Evolutionary conservation across 2,797 vertebrate species (phyloP).

Genomic region (Alfaro cultratus): DNA sequence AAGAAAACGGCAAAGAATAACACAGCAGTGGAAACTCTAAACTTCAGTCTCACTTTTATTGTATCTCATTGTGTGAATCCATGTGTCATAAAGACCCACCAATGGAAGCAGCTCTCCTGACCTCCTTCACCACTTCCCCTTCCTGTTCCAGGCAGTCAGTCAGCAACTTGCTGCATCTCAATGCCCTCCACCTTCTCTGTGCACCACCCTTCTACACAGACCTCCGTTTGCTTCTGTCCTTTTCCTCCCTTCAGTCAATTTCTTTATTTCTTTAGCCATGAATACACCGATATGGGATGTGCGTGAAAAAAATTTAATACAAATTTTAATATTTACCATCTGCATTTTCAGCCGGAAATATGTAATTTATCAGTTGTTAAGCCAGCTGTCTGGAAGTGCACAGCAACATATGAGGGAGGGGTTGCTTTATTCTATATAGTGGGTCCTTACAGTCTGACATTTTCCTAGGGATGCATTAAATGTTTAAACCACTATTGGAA

Average conservation of each 20-base stretch:
- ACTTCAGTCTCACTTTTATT: constrained; percentile 30
- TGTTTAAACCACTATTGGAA: background rate
- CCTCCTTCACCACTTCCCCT: constrained; percentile 75
- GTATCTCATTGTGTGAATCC: constrained; percentile 44
- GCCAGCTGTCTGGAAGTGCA: background rate
- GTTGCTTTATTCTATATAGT: background rate
- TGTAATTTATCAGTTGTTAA: background rate
- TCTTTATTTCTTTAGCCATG: background rate
- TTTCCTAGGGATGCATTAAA: background rate
- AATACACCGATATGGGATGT: background rate
- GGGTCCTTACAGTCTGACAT: background rate
- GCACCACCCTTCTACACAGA: constrained; percentile 50
- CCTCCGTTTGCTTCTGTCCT: constrained; percentile 44
- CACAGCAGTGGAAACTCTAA: constrained; percentile 45
- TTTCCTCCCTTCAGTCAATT: constrained; percentile 33
- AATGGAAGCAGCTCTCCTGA: constrained; percentile 71
- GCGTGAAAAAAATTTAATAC: too few relatives aligned
- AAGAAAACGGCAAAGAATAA: constrained; percentile 33
- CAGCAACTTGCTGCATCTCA: constrained; percentile 64
- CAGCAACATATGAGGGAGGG: background rate
- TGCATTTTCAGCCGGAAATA: background rate
- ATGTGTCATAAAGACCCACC: constrained; percentile 64
- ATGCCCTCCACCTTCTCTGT: constrained; percentile 58
- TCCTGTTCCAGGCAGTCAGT: constrained; percentile 79
- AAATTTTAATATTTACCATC: background rate